Evolutionary conservation across 2,797 vertebrate genomes (phyloP).

Genomic region (Helicolenus hilgendorfi): DNA sequence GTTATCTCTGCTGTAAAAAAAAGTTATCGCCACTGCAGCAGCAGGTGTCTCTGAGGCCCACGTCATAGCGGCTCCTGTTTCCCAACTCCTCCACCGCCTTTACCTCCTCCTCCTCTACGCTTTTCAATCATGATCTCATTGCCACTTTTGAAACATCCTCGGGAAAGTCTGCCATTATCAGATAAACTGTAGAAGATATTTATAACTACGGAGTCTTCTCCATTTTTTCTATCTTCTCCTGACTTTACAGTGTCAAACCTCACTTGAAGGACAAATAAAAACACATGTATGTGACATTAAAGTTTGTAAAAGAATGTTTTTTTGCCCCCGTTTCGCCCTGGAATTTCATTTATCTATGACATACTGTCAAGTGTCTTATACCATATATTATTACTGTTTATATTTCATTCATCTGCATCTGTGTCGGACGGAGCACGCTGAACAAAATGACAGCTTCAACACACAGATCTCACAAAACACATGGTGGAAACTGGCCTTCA

Average conservation of each 20-base stretch:
- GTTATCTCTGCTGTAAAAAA: slow-evolving; percentile 71
- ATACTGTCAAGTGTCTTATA: background rate
- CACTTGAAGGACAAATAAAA: background rate
- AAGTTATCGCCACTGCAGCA: slow-evolving; percentile 23
- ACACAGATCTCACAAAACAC: background rate
- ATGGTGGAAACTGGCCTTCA: background rate
- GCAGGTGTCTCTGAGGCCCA: slow-evolving; percentile 34
- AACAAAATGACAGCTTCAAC: background rate
- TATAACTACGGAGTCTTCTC: background rate
- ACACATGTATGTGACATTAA: background rate
- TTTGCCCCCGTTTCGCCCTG: background rate
- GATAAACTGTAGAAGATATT: too few relatives aligned
- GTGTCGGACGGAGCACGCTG: background rate
- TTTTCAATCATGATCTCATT: background rate
- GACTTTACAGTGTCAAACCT: background rate
- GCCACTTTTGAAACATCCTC: background rate
- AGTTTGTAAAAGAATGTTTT: background rate
- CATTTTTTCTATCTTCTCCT: background rate
- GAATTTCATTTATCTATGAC: background rate
- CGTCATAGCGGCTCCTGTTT: background rate
- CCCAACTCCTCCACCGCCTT: background rate
- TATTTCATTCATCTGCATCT: background rate
- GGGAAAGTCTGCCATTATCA: too few relatives aligned
- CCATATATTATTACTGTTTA: background rate
- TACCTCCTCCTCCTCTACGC: too few relatives aligned